Evolutionary conservation across 2,888 invertebrate genomes (phyloP).

Genomic region (Macaria liturata): DNA sequence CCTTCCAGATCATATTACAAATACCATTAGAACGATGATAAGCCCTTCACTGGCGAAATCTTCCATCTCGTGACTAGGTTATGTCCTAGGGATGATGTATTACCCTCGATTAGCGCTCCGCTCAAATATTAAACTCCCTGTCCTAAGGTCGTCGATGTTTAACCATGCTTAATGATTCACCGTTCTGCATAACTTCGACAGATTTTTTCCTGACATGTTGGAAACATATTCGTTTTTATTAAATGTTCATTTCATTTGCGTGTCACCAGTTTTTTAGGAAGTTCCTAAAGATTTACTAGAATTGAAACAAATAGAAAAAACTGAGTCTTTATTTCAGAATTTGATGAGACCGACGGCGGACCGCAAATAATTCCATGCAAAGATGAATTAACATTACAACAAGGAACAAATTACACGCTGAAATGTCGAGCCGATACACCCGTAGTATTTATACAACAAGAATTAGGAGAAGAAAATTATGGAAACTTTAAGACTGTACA

Average conservation of each 20-base stretch:
- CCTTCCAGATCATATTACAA: conserved; percentile 62
- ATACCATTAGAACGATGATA: conserved; percentile 64
- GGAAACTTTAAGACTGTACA: conserved; percentile 43
- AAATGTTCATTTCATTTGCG: no score
- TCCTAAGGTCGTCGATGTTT: conserved; percentile 48
- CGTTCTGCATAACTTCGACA: conserved; percentile 39
- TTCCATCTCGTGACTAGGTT: conserved; percentile 5
- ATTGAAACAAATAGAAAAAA: no score
- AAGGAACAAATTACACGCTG: conserved; percentile 68
- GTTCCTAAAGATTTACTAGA: no score
- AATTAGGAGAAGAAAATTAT: conserved; percentile 57
- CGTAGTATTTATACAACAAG: conserved; percentile 65
- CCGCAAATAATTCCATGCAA: conserved; percentile 59
- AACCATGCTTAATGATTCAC: conserved; percentile 54
- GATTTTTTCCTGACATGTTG: conserved; percentile 31
- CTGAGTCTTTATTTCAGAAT: conserved; percentile 66
- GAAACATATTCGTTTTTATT: no score
- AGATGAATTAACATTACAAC: conserved; percentile 65
- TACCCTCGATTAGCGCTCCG: conserved; percentile 52
- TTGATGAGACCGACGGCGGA: conserved; percentile 51
- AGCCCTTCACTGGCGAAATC: conserved; percentile 28
- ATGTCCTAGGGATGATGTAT: conserved; percentile 51
- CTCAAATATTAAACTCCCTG: conserved; percentile 49
- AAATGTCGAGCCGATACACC: conserved; percentile 58
- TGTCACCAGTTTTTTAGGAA: no score